A percentile compares a stretch with the other conserved stretches of the same genome.
These are phyloP conservation scores for Propithecus perrieri DNA, from an alignment of 2,797 vertebrate genomes.

Conservation along the genomic window DNA sequence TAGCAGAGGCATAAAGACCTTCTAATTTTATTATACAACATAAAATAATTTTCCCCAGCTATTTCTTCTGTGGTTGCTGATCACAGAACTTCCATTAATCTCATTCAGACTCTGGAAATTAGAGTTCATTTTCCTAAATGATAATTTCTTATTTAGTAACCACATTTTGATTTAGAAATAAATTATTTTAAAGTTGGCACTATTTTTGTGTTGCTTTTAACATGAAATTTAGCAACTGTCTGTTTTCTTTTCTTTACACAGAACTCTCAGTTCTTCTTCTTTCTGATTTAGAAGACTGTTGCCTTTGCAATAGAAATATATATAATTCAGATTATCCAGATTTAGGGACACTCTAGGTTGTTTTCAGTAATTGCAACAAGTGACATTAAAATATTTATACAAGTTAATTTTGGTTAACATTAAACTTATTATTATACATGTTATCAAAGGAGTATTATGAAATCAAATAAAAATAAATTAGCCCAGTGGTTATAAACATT, in stretches of 20 bases:
- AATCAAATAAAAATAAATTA: conserved; percentile 35
- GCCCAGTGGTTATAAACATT: neutral
- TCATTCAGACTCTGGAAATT: conserved; percentile 37
- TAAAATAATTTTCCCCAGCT: neutral
- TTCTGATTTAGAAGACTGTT: conserved; percentile 29
- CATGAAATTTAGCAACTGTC: conserved; percentile 14
- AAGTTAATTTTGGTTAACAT: conserved; percentile 27
- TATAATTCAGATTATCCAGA: neutral
- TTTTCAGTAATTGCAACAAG: neutral
- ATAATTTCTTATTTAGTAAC: conserved; percentile 31
- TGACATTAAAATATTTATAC: neutral
- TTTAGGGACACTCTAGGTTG: neutral
- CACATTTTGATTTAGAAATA: conserved; percentile 56
- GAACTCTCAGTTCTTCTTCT: neutral
- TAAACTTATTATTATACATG: neutral
- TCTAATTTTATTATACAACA: conserved; percentile 13
- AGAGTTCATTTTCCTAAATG: conserved; percentile 38
- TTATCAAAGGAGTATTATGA: neutral
- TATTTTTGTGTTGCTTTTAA: neutral
- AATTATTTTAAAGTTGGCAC: conserved; percentile 15
- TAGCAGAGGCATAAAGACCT: conserved; percentile 44
- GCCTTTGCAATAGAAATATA: neutral
- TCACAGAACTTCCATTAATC: conserved; percentile 20
- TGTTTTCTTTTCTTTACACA: neutral
- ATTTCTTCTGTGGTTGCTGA: conserved; percentile 6